Base-by-base conservation (phyloP, 2,113 vertebrate species). In the Geococcyx californianus region DNA sequence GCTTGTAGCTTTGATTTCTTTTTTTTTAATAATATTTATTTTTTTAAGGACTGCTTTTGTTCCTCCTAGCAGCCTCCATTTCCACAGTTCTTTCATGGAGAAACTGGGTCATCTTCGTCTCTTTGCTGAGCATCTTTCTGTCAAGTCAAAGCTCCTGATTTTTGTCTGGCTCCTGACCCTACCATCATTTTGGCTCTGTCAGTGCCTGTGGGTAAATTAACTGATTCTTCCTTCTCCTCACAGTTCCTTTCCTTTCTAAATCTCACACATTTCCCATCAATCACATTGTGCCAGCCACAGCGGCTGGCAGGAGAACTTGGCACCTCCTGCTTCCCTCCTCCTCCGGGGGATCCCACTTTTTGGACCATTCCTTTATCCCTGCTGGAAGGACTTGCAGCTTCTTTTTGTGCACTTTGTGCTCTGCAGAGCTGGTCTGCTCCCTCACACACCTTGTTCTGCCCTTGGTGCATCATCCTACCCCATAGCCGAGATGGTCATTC, bases 191-290 rank as follows among this genome's bases (percentile, higher is more conserved):
- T 93, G 90, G 72, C 76, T 67, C 26, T 25, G 8, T 77, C 80
- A 60, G 29, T 73, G 67, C 20, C 79, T 34, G 64, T 52, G 79
- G 29, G 64, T 81, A 58, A 84, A 90, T 84, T 42, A 77, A 38
- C 51, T 38, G 33, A 14, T 69, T 84, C 67, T 88, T 92, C 67
- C 79, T 80, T 80, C 68, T 94, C 51, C 72, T 80, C 1, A 0
- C 72, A 90, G 73, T 78, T 94, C 86, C 74, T 79, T 91, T 89
- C 51, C 66, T 95, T 93, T 94, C 9, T 75, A 24, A 38, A 15
- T 49, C 74, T 54, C 14, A 1, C 91, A 31, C 72, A 66, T 92
- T 36, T 56, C 77, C 52, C 76, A 95, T 95, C 81, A 15, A 92
- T 91, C 91, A 91, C 77, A 4, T 36, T 23, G 66, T 91, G 60